phyloP scores from a whole-genome alignment of 1,140 invertebrate genomes.

The Drosophila micromelanica region DNA sequence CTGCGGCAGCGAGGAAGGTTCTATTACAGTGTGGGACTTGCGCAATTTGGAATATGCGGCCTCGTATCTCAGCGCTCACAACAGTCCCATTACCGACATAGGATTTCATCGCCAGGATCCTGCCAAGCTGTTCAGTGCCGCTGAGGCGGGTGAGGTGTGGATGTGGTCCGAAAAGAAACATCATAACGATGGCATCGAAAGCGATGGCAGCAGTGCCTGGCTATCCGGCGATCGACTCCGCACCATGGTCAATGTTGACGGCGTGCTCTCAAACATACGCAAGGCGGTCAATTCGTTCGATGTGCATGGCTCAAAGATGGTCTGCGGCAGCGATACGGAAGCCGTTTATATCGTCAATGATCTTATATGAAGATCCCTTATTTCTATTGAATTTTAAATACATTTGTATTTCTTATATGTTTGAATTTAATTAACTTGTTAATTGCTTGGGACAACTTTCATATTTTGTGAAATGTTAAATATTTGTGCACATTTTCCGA shows the following conservation, averaged over 20 bases:
- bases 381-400: constrained; percentile 10
- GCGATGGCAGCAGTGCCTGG: constrained; percentile 86
- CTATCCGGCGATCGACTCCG: constrained; percentile 88
- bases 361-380: constrained; percentile 35
- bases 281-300: constrained; percentile 93
- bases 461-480: neutral
- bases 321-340: constrained; percentile 94
- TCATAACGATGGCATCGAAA: constrained; percentile 50
- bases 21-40: constrained; percentile 95
- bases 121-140: constrained; percentile 92
- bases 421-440: neutral
- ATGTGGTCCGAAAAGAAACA: constrained; percentile 90
- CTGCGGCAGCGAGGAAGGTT: constrained; percentile 92
- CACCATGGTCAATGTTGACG: constrained; percentile 89
- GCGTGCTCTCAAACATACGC: constrained; percentile 88
- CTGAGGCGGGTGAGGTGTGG: constrained; percentile 92
- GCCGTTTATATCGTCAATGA: constrained; percentile 91
- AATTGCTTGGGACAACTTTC: neutral
- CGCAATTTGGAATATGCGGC: constrained; percentile 92
- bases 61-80: constrained; percentile 91
- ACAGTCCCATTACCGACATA: constrained; percentile 91
- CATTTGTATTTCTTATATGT: constrained; percentile 1
- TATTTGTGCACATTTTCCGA: no score
- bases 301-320: constrained; percentile 88
- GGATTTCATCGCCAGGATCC: constrained; percentile 93